phyloP scores from a whole-genome alignment of 2,888 invertebrate species.

The Lamproptera curius region DNA sequence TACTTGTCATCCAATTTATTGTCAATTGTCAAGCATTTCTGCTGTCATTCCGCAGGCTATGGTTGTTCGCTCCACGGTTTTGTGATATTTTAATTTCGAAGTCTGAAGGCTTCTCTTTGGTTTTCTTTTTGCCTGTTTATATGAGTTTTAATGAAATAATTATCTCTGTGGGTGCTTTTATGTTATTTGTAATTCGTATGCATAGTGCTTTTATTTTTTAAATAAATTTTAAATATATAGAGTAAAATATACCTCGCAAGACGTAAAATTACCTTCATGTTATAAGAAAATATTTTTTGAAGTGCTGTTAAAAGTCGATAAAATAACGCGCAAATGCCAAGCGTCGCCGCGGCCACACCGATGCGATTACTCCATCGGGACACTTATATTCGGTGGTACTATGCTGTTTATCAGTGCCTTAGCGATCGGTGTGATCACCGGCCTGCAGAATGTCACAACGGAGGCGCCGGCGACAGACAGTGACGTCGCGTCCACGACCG shows the following conservation, averaged over 20 bases:
- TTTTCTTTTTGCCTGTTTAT: slow-evolving; percentile 31
- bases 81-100: slow-evolving; percentile 55
- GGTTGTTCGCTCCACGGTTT: slow-evolving; percentile 68
- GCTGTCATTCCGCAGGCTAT: slow-evolving; percentile 57
- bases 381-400: slow-evolving; percentile 55
- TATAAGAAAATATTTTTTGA: slow-evolving; percentile 28
- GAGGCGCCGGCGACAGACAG: slow-evolving; percentile 56
- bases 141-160: slow-evolving; percentile 1
- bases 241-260: slow-evolving; percentile 28
- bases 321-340: slow-evolving; percentile 59
- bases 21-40: slow-evolving; percentile 35
- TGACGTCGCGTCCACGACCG: slow-evolving; percentile 54
- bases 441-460: slow-evolving; percentile 65
- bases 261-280: slow-evolving; percentile 31
- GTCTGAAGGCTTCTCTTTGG: slow-evolving; percentile 36
- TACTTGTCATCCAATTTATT: slow-evolving; percentile 14
- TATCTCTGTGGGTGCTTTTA: slow-evolving; percentile 1
- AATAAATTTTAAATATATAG: slow-evolving; percentile 24
- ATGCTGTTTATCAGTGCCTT: slow-evolving; percentile 76
- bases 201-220: neutral
- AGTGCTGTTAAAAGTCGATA: slow-evolving; percentile 35
- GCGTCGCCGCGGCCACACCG: slow-evolving; percentile 41
- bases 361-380: slow-evolving; percentile 35
- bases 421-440: slow-evolving; percentile 67
- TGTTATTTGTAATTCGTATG: neutral